Percentiles rank a stretch among this genome's conserved stretches.
phyloP scores from a whole-genome alignment of 2,797 vertebrate genomes.

The Sebastes minor region DNA sequence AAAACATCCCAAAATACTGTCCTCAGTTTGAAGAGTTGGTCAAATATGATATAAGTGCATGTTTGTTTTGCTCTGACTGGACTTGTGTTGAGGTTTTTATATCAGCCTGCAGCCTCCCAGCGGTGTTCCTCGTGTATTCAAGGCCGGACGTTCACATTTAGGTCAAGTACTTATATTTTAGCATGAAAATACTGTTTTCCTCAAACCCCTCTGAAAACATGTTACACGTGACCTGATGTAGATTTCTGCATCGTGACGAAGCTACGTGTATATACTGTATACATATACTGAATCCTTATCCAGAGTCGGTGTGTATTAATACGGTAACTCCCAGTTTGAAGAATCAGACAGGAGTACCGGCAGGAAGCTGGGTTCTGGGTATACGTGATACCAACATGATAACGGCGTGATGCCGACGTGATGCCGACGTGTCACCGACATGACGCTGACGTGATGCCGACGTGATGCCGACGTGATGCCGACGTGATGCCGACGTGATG shows the following conservation, averaged over 20 bases:
- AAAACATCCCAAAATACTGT: too few species aligned
- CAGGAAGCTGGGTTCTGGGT: too few species aligned
- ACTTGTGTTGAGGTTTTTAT: neutral
- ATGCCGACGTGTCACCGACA: accelerated
- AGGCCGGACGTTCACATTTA: too few species aligned
- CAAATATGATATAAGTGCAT: too few species aligned
- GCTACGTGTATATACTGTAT: neutral
- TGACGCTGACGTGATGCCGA: accelerated
- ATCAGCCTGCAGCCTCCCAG: neutral
- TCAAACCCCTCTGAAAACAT: too few species aligned
- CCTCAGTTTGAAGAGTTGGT: too few species aligned
- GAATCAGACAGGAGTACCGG: too few species aligned
- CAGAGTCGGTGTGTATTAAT: neutral
- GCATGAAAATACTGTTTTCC: neutral
- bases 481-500: accelerated
- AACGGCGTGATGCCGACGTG: accelerated
- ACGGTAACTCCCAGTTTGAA: too few species aligned
- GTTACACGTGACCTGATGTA: neutral
- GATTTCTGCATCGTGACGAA: neutral
- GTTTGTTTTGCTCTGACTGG: neutral
- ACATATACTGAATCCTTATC: neutral
- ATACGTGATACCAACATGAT: accelerated
- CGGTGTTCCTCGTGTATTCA: neutral
- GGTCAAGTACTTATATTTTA: neutral
- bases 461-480: accelerated